Evolutionary conservation across 2,113 vertebrate genomes (phyloP).

Genomic region (Cynopterus brachyotis): DNA sequence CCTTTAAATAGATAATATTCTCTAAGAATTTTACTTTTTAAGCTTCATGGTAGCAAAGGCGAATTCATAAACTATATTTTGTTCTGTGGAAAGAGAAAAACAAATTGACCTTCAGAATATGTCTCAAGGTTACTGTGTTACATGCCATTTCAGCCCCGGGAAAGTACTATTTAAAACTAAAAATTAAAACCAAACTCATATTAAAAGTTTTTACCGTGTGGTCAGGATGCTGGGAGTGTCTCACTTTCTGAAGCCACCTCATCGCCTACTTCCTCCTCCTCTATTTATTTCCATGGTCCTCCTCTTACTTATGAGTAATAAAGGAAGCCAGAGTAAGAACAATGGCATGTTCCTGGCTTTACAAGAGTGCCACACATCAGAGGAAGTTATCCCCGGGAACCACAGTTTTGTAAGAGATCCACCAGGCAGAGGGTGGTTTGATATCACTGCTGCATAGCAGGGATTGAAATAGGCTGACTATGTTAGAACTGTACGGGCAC

Average conservation of each 20-base stretch:
- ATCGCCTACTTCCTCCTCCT: background rate
- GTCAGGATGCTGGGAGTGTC: background rate
- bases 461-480: background rate
- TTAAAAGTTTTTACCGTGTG: background rate
- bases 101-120: background rate
- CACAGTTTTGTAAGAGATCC: background rate
- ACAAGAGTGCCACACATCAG: background rate
- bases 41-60: background rate
- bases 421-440: background rate
- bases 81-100: background rate
- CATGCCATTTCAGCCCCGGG: background rate
- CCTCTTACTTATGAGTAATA: conserved; percentile 56
- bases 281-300: conserved; percentile 14
- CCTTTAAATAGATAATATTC: background rate
- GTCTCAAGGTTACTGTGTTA: background rate
- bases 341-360: conserved; percentile 28
- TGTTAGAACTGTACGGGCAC: fast-evolving
- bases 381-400: background rate
- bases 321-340: conserved; percentile 38
- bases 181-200: conserved; percentile 21
- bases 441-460: fast-evolving
- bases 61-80: background rate
- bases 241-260: background rate
- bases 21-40: background rate
- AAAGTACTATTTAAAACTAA: background rate